phyloP scores from a whole-genome alignment of 1,140 invertebrate genomes.

The Ptiloglossa arizonensis region DNA sequence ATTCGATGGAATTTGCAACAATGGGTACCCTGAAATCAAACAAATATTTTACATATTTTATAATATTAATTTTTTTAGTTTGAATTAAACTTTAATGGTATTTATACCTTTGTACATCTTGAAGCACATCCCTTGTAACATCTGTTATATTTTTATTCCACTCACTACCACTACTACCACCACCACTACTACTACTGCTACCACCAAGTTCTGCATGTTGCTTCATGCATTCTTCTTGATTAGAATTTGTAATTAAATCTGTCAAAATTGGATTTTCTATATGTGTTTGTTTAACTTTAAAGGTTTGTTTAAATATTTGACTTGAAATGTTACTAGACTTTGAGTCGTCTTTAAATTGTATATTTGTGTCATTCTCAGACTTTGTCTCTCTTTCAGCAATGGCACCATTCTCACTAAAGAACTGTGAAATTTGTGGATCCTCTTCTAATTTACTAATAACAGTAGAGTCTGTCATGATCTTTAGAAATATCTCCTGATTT shows the following conservation, averaged over 20 bases:
- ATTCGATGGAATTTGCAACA: slow-evolving; percentile 87
- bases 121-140: slow-evolving; percentile 84
- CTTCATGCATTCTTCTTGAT: slow-evolving; percentile 57
- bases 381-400: slow-evolving; percentile 17
- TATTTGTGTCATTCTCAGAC: slow-evolving; percentile 1
- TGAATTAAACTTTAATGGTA: background rate
- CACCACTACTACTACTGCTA: too few species aligned
- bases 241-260: slow-evolving; percentile 75
- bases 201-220: slow-evolving; percentile 32
- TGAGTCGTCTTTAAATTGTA: slow-evolving; percentile 15
- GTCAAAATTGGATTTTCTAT: slow-evolving; percentile 77
- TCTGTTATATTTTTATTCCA: slow-evolving; percentile 72
- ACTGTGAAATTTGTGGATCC: slow-evolving; percentile 71
- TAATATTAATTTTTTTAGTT: background rate
- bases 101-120: slow-evolving; percentile 84
- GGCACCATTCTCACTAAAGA: slow-evolving; percentile 65
- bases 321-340: slow-evolving; percentile 10
- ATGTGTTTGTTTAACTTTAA: slow-evolving; percentile 44
- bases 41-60: background rate
- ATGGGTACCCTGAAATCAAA: slow-evolving; percentile 75
- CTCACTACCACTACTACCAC: slow-evolving; percentile 17
- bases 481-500: slow-evolving; percentile 73
- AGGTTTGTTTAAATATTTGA: background rate
- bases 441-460: slow-evolving; percentile 63
- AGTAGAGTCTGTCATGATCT: slow-evolving; percentile 72